phyloP scores from a whole-genome alignment of 2,797 vertebrate species.

The Gouania willdenowi region DNA sequence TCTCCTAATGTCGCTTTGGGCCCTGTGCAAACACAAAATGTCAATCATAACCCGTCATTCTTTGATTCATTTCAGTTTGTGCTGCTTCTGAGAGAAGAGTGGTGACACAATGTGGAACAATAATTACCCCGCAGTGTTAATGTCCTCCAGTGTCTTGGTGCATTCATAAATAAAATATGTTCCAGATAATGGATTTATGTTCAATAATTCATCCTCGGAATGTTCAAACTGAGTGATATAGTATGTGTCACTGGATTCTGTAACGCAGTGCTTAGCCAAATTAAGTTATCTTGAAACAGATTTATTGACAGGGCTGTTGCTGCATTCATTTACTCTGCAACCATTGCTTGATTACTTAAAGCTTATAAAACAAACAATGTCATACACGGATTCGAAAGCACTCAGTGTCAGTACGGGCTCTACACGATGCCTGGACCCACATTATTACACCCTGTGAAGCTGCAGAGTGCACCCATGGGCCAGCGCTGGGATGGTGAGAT shows the following conservation, averaged over 20 bases:
- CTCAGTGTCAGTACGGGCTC: conserved; percentile 60
- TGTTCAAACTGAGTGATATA: conserved; percentile 72
- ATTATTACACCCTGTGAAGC: neutral
- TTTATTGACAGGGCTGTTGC: conserved; percentile 65
- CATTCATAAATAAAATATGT: conserved; percentile 79
- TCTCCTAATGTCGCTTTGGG: conserved; percentile 69
- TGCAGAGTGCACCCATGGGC: conserved; percentile 21
- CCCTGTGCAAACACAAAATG: conserved; percentile 52
- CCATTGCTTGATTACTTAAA: conserved; percentile 70
- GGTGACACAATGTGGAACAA: conserved; percentile 73
- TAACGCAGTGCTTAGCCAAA: conserved; percentile 74
- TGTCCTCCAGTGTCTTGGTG: conserved; percentile 73
- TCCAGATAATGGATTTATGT: conserved; percentile 78
- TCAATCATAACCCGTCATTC: conserved; percentile 70
- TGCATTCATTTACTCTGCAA: conserved; percentile 66
- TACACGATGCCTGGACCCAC: conserved; percentile 22
- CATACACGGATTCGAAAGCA: conserved; percentile 59
- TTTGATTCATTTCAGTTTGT: conserved; percentile 65
- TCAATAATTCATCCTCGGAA: conserved; percentile 79
- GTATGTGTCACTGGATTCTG: conserved; percentile 67
- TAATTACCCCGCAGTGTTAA: conserved; percentile 70
- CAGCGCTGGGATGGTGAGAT: conserved; percentile 34
- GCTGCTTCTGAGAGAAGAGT: conserved; percentile 59
- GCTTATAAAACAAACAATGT: conserved; percentile 67
- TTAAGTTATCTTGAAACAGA: conserved; percentile 75